phyloP scores from a whole-genome alignment of 2,797 vertebrate genomes.

The Lepilemur ruficaudatus region DNA sequence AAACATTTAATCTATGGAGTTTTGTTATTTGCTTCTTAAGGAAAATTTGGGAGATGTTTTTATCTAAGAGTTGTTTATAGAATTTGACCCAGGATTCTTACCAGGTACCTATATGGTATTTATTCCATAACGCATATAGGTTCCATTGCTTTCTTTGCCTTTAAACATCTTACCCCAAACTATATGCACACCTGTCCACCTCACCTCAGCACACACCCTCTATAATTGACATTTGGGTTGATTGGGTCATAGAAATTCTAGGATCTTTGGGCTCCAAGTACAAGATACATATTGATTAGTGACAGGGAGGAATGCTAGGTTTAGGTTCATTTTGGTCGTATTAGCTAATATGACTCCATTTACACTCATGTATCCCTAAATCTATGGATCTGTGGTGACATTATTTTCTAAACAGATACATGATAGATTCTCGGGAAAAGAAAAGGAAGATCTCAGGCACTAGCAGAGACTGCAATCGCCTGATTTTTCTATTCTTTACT shows the following conservation, averaged over 20 bases:
- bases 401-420: constrained; percentile 3
- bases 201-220: background rate
- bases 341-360: background rate
- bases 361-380: background rate
- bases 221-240: background rate
- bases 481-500: background rate
- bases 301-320: background rate
- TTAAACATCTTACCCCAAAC: background rate
- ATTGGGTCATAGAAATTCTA: background rate
- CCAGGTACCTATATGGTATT: background rate
- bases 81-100: background rate
- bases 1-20: constrained; percentile 13
- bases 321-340: background rate
- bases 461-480: background rate
- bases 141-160: background rate
- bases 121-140: background rate
- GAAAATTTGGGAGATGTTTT: background rate
- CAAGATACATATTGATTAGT: background rate
- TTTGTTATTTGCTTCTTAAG: constrained; percentile 58
- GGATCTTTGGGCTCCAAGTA: background rate
- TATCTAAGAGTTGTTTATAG: background rate
- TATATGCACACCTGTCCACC: fast-evolving
- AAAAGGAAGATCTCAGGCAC: background rate
- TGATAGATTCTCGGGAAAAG: background rate
- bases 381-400: background rate